Base-by-base conservation (phyloP, 2,888 invertebrate genomes). In the Ctenicera cuprea region DNA sequence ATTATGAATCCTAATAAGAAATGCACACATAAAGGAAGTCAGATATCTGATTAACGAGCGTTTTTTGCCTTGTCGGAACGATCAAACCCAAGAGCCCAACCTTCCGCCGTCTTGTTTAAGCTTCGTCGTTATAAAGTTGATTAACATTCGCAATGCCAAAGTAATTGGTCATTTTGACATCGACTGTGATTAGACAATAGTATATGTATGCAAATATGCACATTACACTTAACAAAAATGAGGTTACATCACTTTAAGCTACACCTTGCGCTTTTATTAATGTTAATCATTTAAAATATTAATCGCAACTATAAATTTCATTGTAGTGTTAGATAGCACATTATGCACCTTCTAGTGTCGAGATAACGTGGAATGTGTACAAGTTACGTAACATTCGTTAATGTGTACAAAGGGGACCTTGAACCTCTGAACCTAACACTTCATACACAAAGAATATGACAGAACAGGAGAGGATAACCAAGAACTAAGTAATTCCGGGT, bases 251-350 rank as follows among this genome's bases (percentile, higher is more conserved):
- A 54, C 30, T 16, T 22, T 14, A 22, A 22, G 16, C 54, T 54
- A 54, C 54, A 54, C 54, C 54, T 54, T 54, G 30, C 54, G 30
- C 30, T 22, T 54, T 54, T 54, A 54, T 54, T 54, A 54, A 54
- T 54, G 54, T 8, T 54, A 54, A 54, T 54, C 54, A 54, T 54
- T 54, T 54, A 54, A 54, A 54, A 54, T 54, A 54, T 54, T 54
- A 54, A 54, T 54, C 30, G 54, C 14, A 30, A 54, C 54, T 14
- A 54, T 54, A 54, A 54, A 54, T 54, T 54, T 54, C 14, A 54
- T 54, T 54, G 45, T 16, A 9, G n/a, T 54, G 30, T 54, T 12
- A 22, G 12, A n/a, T 54, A 30, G 26, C 30, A 14, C 54, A 54
- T 54, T 54, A 54, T 54, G 54, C 54, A 52, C 30, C 26, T 12